Base-by-base conservation (phyloP, 1,140 invertebrate species). In the Neodiprion virginianus region DNA sequence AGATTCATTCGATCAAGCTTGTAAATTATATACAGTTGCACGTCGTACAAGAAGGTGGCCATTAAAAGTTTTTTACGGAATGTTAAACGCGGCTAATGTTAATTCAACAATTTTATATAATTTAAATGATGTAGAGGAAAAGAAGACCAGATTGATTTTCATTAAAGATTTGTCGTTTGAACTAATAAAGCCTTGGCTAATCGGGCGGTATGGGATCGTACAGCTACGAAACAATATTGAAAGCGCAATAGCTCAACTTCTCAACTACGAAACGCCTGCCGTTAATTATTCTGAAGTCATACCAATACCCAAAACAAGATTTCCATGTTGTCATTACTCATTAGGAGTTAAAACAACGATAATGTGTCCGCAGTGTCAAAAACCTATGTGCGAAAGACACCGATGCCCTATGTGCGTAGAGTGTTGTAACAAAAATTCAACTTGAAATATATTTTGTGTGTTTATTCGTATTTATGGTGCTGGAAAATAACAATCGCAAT, bases 401-500 rank as follows among this genome's bases (percentile, higher is more conserved):
- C 3, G n/a, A 72, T 61, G 49, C 53, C 11, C 17, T 0, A 21
- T 21, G 17, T 21, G 17, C 17, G 17, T 21, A 21, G 17, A 21
- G 17, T 21, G 71, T 65, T 72, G 70, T 50, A 53, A 71, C 70
- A 49, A 71, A 71, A 71, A 72, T 65, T 72, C 28, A 61, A 40
- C 65, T 72, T 66, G 28, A 73, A 73, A 47, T 17, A 48, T 72
- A 72, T 12, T 21, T 21, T 21, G 17, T 21, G 17, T 21, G 17
- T 21, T 21, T 21, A 21, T 21, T 21, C 17, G 17, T 21, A 21
- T 21, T 21, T 21, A 21, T 21, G 17, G 17, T 21, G 17, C 17
- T 21, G 17, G 17, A 21, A 21, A 21, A 21, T 21, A 21, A 21
- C 17, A 21, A 21, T 21, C 17, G 17, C 17, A 21, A 21, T 21